Conservation (phyloP, 2,797 vertebrate genomes). For the Anabas testudineus region DNA sequence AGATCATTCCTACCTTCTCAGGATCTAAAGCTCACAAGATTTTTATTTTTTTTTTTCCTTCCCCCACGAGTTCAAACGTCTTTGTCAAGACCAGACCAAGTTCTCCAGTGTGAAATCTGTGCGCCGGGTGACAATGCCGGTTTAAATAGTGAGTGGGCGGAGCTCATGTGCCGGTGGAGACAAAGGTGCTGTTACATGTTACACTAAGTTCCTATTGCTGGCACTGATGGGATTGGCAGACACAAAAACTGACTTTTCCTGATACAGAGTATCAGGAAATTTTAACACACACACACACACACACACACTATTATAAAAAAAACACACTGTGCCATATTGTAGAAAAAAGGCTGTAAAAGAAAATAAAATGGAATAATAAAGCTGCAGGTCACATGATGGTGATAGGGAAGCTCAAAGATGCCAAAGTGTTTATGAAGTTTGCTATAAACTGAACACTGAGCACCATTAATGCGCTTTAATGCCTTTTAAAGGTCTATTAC, state of each 20-base stretch:
- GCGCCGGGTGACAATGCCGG: constrained; percentile 61
- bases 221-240: neutral
- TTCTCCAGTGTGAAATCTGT: constrained; percentile 68
- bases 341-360: neutral
- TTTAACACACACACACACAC: too few relatives aligned
- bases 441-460: neutral
- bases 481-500: too few relatives aligned
- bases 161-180: constrained; percentile 36
- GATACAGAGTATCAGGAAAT: neutral
- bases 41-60: constrained; percentile 10
- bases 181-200: constrained; percentile 35
- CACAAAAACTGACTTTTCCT: neutral
- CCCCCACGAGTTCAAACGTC: constrained; percentile 56
- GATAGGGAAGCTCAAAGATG: neutral
- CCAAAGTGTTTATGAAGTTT: neutral
- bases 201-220: too few relatives aligned
- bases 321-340: neutral
- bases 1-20: constrained; percentile 54
- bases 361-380: neutral
- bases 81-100: constrained; percentile 75
- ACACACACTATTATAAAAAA: too few relatives aligned
- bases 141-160: constrained; percentile 86
- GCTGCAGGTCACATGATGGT: neutral
- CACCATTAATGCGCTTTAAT: neutral
- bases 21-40: neutral